Base-by-base conservation (phyloP, 2,113 vertebrate genomes). In the Patagioenas fasciata region DNA sequence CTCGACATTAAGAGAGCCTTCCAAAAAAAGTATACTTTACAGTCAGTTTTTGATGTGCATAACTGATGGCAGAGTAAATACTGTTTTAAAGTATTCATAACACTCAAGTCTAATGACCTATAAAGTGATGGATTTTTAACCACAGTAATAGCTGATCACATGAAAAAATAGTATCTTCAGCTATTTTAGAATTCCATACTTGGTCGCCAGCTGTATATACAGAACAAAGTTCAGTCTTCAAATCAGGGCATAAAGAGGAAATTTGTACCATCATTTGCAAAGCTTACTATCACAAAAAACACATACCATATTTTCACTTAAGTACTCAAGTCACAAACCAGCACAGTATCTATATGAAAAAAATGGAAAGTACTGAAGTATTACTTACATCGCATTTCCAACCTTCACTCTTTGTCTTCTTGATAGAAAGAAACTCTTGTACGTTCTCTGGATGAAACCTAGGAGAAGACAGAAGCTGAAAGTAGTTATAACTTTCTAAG, bases 401-500 rank as follows among this genome's bases (percentile, higher is more conserved):
- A 79, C 99, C 99, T 97, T 99, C 99, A 88, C 98, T 99, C 96
- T 99, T 99, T 85, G 97, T 99, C 96, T 99, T 99, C 97, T 98
- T 99, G 89, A 98, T 98, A 47, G 98, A 98, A 80, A 99, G 97
- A 98, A 99, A 99, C 94, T 99, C 99, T 95, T 99, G 99, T 73
- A 99, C 97, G 96, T 99, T 98, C 88, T 99, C 99, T 91, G 99
- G 99, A 97, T 99, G 99, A 97, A 99, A 99, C 94, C 99, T 99
- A 97, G 15, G 19, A 91, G 66, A n/a, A 86, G 56, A 93, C 16
- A 96, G 44, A 86, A 75, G 51, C 20, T 53, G 38, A 48, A 80
- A 69, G n/a, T 20, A 79, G 17, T 19, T 57, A 25, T 1, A 67
- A 70, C 17, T 54, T 80, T 73, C 36, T 13, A 65, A 61, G 50